These are phyloP conservation scores for Dryomyza anilis DNA, from an alignment of 2,888 invertebrate genomes.

Conservation along the genomic window DNA sequence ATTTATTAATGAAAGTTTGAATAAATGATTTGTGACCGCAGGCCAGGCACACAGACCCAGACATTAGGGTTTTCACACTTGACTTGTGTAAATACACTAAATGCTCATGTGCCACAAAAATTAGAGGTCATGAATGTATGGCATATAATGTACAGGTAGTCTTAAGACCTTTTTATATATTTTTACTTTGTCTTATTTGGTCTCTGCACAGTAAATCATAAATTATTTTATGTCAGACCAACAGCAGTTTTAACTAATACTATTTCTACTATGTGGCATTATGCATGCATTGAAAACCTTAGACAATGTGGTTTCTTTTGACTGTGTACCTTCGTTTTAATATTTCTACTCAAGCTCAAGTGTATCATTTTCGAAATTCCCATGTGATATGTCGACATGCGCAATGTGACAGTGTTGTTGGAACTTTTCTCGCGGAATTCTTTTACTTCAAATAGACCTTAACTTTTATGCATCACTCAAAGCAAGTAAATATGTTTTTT, in stretches of 20 bases:
- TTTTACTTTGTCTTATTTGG: not conserved
- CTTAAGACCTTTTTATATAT: not conserved
- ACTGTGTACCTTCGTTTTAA: not conserved
- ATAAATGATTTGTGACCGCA: no score
- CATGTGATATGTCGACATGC: no score
- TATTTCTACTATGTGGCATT: no score
- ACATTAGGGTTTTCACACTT: conserved; percentile 1
- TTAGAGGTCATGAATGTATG: not conserved
- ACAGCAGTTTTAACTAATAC: no score
- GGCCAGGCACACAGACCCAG: no score
- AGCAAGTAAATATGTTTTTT: no score
- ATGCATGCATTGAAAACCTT: not conserved
- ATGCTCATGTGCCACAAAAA: not conserved
- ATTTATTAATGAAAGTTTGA: not conserved
- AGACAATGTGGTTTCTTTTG: not conserved
- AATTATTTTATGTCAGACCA: not conserved
- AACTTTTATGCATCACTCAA: no score
- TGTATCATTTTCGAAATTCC: no score
- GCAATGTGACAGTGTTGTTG: no score
- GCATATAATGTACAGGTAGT: not conserved
- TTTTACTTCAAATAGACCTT: no score
- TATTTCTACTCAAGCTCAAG: no score
- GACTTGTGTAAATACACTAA: conserved; percentile 2
- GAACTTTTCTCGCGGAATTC: no score
- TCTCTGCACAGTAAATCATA: not conserved